Conservation (phyloP, 2,888 invertebrate genomes). For the Leptura quadrifasciata region DNA sequence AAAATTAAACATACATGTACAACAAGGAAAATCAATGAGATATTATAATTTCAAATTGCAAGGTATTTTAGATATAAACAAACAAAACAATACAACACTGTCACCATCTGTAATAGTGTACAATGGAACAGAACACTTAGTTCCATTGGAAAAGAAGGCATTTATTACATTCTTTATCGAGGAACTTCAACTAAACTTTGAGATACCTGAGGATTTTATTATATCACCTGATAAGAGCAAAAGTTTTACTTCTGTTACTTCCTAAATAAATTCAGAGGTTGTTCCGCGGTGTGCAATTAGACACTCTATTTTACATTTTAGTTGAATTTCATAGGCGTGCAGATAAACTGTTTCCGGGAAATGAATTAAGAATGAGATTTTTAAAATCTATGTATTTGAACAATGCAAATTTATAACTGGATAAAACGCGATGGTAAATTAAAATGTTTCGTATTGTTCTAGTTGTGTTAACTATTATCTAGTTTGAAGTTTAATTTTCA, state of each 20-base stretch:
- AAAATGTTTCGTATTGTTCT: no score
- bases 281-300: slow-evolving; percentile 21
- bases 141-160: not conserved
- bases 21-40: no score
- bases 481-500: no score
- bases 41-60: no score
- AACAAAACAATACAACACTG: no score
- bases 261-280: slow-evolving; percentile 25
- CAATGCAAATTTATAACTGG: no score
- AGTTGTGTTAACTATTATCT: no score
- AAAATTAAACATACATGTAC: no score
- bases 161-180: not conserved
- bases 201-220: slow-evolving; percentile 3
- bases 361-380: not conserved
- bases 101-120: no score
- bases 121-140: not conserved
- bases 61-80: no score
- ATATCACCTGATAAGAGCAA: slow-evolving; percentile 28
- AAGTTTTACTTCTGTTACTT: slow-evolving; percentile 13
- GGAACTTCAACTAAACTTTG: slow-evolving; percentile 2
- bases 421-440: no score
- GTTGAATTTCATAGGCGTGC: slow-evolving; percentile 22
- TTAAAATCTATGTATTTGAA: no score
- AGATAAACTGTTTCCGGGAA: not conserved
- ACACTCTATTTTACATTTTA: slow-evolving; percentile 4